Base-by-base conservation (phyloP, 2,888 invertebrate species). In the Cheilosia grossa region DNA sequence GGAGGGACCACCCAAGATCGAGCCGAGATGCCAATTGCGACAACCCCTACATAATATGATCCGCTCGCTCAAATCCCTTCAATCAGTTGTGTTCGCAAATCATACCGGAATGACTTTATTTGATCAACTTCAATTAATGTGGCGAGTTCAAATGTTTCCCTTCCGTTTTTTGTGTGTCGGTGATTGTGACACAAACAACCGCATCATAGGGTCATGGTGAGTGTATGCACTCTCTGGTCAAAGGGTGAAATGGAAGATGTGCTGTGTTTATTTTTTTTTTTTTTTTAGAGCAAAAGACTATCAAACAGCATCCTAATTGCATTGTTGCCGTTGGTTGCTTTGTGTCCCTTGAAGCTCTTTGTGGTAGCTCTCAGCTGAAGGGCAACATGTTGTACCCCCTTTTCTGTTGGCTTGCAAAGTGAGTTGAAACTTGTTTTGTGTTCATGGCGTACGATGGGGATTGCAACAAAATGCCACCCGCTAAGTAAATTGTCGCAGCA, bases 31-130 rank as follows among this genome's bases (percentile, higher is more conserved):
- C 10, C 33, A 47, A 19, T 72, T 27, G 44, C 27, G 37, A 13
- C 51, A 67, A 49, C 40, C 47, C 70, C 30, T 9, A 0, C 27
- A 1, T 2, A 6, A 9, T 82, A 78, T 72, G 77, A 82, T 78
- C 78, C 13, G 24, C 47, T 21, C 33, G n/a, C 37, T 70, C 24
- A 4, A 79, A 56, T 75, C 66, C 75, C 72, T 75, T 85, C 85
- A 85, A 83, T 83, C 83, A 80, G 74, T 83, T 83, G 70, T 74
- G 70, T 83, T 83, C 83, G 83, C 80, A 83, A 80, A 79, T 80
- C 74, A 74, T 74, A 69, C 59, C 70, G 64, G 59, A 83, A 83
- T 83, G 74, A 72, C 80, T 83, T 83, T 83, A 83, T 85, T 85
- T 81, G 85, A 85, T 85, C 85, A 85, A 85, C 85, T 81, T 67